Evolutionary conservation across 2,113 vertebrate genomes (phyloP), one percentile per base, ranked within the genome.

Genomic region (Mormoops blainvillei): DNA sequence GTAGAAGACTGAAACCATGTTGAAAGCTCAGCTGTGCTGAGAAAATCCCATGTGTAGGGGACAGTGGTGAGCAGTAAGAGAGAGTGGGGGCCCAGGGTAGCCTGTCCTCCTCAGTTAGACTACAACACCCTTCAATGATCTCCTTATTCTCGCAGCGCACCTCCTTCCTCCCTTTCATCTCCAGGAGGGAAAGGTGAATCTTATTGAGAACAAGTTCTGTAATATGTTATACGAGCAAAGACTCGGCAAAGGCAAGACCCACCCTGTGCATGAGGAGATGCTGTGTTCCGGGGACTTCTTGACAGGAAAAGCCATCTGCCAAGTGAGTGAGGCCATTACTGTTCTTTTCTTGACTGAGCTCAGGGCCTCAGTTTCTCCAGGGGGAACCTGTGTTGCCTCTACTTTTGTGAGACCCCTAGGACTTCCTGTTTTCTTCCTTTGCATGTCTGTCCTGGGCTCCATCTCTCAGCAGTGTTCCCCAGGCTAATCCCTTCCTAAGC

Each of bases 111-210:
- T 43, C 36, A 50, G 19, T 20, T 58, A 12, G 13, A 18, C 36
- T 18, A 5, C 28, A 22, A 15, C 4, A 7, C 16, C 6, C n/a
- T 15, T 68, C 87, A 52, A 16, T 36, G 45, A 94, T 12, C 14
- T 71, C 38, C 15, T 94, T 70, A 3, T 82, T 38, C 67, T 77
- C 28, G 8, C 94, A 97, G 97, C 2, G 1, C 86, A 3, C 0
- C 88, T 97, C 48, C 77, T 2, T 6, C 54, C 89, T 5, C 93
- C 96, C 15, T 97, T 94, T 94, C 41, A 1, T 45, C 96, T 97
- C 71, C 96, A 97, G 82, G 97, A 97, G 93, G 91, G 88, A 3
- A 82, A 94, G 43, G 96, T 97, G 86, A 11, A 9, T 48, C 48
- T 97, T 52, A 2, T 96, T 13, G 88, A 93, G 65, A 97, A 91